Percentiles rank a stretch among this genome's conserved stretches.
Evolutionary conservation across 2,888 invertebrate species (phyloP).

Genomic region (Andrena bucephala): DNA sequence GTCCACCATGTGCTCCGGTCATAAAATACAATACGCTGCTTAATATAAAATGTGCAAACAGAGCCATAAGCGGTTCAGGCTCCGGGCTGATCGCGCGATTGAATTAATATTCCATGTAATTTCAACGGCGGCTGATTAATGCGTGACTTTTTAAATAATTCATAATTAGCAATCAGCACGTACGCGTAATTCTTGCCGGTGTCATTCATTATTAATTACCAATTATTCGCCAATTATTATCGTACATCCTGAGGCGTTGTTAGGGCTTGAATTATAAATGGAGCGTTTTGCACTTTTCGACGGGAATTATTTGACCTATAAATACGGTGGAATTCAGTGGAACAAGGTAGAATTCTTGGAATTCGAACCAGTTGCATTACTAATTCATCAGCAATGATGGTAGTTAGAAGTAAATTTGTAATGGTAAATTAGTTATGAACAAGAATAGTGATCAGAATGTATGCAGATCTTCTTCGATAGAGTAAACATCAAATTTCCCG

Average conservation of each 20-base stretch:
- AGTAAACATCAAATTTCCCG: no score
- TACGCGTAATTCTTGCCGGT: constrained; percentile 22
- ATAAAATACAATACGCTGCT: constrained; percentile 57
- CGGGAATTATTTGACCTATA: no score
- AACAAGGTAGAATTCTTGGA: background rate
- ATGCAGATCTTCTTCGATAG: no score
- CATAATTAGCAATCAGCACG: constrained; percentile 25
- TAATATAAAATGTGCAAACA: constrained; percentile 57
- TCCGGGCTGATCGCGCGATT: background rate
- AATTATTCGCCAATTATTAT: constrained; percentile 50
- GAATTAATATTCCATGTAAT: constrained; percentile 54
- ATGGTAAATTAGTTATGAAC: no score
- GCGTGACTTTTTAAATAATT: constrained; percentile 46
- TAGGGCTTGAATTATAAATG: constrained; percentile 2
- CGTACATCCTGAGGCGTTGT: constrained; percentile 16
- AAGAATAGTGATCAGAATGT: background rate
- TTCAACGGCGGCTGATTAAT: constrained; percentile 43
- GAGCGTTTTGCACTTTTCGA: background rate
- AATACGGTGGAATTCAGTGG: no score
- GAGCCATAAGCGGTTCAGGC: constrained; percentile 35
- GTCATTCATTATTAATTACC: constrained; percentile 53
- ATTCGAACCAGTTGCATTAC: background rate
- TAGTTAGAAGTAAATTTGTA: background rate
- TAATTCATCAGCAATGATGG: background rate
- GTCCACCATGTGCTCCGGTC: constrained; percentile 47